Evolutionary conservation across 2,797 vertebrate species (phyloP).

Genomic region (Hemitrygon akajei): DNA sequence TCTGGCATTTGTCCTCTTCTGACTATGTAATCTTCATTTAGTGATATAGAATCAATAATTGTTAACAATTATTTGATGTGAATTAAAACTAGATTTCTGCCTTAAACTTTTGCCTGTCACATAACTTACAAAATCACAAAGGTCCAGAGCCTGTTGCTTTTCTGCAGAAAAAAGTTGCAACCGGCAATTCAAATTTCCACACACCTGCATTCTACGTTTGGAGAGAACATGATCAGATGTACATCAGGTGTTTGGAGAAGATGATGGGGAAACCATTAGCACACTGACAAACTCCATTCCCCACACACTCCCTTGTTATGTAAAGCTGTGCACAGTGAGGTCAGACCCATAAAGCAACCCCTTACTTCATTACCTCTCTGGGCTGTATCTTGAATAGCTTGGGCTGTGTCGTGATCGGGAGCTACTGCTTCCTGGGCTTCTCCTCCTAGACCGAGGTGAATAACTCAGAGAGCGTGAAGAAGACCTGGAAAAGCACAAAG

Average conservation of each 20-base stretch:
- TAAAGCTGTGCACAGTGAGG: neutral
- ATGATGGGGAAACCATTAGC: neutral
- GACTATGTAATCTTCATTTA: neutral
- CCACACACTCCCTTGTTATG: neutral
- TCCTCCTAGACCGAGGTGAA: constrained; percentile 66
- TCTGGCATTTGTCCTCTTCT: neutral
- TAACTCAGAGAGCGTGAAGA: constrained; percentile 77
- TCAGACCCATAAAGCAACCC: neutral
- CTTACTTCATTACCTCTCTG: constrained; percentile 64
- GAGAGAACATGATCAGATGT: neutral
- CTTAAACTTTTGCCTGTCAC: neutral
- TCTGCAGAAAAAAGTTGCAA: neutral
- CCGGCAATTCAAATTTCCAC: neutral
- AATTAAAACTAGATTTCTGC: neutral
- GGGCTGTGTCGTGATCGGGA: constrained; percentile 66
- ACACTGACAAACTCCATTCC: no score
- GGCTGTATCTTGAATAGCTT: constrained; percentile 75
- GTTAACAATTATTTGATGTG: neutral
- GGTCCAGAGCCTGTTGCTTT: neutral
- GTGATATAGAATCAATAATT: neutral
- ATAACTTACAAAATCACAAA: neutral
- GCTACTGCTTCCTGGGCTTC: constrained; percentile 68
- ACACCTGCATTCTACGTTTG: neutral
- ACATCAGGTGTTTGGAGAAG: neutral
- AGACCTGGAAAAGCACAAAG: constrained; percentile 58